Conservation (phyloP, 2,888 invertebrate species). For the Hydrotaea diabolus region DNA sequence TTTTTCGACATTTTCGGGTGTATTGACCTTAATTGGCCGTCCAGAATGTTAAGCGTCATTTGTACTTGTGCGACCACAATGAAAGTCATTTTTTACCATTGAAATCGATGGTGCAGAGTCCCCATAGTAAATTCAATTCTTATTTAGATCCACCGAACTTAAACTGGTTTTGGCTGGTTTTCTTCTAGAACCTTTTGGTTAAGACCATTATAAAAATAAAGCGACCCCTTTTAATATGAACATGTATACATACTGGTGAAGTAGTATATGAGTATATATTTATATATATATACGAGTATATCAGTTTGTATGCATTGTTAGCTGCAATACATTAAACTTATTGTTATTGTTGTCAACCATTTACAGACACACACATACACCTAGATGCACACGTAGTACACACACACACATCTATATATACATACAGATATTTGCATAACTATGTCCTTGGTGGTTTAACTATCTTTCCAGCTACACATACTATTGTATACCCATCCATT, state of each 20-base stretch:
- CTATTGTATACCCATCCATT: slow-evolving; percentile 8
- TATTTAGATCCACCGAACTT: too few species aligned
- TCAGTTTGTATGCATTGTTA: slow-evolving; percentile 35
- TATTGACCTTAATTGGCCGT: too few species aligned
- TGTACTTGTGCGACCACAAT: too few species aligned
- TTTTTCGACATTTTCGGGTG: too few species aligned
- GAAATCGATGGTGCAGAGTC: too few species aligned
- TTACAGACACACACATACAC: slow-evolving; percentile 47
- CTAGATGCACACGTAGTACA: neutral
- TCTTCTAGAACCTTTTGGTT: neutral
- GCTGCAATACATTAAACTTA: slow-evolving; percentile 62
- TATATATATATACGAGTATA: neutral
- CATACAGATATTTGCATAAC: slow-evolving; percentile 59
- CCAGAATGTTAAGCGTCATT: too few species aligned
- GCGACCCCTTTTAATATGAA: neutral
- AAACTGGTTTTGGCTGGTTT: too few species aligned
- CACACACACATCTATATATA: neutral
- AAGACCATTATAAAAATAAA: neutral
- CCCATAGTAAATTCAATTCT: too few species aligned
- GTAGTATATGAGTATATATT: too few species aligned
- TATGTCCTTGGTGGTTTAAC: slow-evolving; percentile 64
- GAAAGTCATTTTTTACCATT: too few species aligned
- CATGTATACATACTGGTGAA: neutral
- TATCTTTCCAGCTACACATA: slow-evolving; percentile 45
- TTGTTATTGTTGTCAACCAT: slow-evolving; percentile 73